Evolutionary conservation across 2,113 vertebrate genomes (phyloP).

Genomic region (Opisthocomus hoazin): DNA sequence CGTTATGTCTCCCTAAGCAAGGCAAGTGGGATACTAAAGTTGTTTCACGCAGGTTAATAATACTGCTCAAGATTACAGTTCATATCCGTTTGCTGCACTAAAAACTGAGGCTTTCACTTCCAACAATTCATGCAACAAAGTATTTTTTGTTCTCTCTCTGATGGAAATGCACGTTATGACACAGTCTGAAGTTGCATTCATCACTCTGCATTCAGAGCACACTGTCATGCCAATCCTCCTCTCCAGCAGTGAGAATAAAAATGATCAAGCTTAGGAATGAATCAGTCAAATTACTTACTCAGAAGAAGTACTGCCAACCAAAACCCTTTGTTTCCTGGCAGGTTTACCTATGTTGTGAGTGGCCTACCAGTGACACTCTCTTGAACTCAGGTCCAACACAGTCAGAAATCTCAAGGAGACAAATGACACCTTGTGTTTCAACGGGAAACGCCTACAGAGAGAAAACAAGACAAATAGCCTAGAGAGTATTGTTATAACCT

Average conservation of each 20-base stretch:
- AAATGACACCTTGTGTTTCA: not conserved
- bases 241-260: not conserved
- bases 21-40: not conserved
- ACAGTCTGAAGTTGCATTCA: not conserved
- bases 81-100: fast-evolving
- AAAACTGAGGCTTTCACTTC: not conserved
- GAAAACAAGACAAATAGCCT: not conserved
- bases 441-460: not conserved
- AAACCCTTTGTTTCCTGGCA: not conserved
- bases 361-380: not conserved
- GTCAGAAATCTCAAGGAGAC: not conserved
- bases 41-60: not conserved
- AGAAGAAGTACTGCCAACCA: not conserved
- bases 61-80: not conserved
- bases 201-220: not conserved
- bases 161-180: not conserved
- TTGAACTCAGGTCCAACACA: not conserved
- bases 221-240: not conserved
- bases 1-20: not conserved
- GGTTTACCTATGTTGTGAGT: not conserved
- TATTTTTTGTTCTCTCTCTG: not conserved
- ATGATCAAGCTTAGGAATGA: not conserved
- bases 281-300: conserved; percentile 8
- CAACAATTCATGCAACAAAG: not conserved
- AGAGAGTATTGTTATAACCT: not conserved